Evolutionary conservation across 1,140 invertebrate species (phyloP).

Genomic region (Maniola jurtina): DNA sequence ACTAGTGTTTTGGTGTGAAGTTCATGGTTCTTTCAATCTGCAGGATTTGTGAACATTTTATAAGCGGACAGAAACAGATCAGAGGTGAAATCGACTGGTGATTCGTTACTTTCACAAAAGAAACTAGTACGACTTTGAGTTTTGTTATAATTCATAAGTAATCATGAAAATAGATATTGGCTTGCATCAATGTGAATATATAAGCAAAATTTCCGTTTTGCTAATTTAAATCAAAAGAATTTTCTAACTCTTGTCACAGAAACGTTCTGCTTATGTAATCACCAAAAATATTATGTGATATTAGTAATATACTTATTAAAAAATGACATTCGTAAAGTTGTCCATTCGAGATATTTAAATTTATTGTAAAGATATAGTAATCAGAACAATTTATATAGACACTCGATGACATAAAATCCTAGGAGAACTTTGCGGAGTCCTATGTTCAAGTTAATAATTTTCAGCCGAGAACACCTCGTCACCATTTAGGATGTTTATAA

Average conservation of each 20-base stretch:
- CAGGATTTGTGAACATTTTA: no score
- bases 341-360: no score
- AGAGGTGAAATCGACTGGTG: no score
- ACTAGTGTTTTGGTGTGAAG: not conserved
- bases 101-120: no score
- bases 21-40: no score
- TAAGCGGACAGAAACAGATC: no score
- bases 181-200: conserved; percentile 9
- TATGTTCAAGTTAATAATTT: not conserved
- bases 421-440: not conserved
- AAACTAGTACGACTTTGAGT: no score
- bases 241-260: not conserved
- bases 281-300: not conserved
- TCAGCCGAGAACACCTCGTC: not conserved
- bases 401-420: not conserved
- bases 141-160: not conserved
- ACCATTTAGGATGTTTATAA: not conserved
- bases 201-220: not conserved
- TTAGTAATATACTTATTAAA: not conserved
- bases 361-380: no score
- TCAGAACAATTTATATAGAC: no score
- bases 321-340: not conserved
- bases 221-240: not conserved
- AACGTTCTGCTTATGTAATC: conserved; percentile 3
- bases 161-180: not conserved